Conservation (phyloP, 1,140 invertebrate genomes). For the Habropoda laboriosa region DNA sequence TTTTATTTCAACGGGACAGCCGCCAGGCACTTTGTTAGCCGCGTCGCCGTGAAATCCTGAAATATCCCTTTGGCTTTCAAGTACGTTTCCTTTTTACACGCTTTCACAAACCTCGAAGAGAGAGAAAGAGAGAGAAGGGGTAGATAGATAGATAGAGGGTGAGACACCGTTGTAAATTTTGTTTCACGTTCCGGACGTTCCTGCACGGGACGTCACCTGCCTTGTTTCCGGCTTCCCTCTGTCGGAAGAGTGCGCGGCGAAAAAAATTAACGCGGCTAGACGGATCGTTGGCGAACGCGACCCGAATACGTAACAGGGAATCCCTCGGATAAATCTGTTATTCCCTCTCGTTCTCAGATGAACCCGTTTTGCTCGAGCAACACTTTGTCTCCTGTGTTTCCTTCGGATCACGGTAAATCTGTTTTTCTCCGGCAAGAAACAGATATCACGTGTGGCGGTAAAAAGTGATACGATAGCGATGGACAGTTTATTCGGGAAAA, state of each 20-base stretch:
- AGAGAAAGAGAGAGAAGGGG: too few relatives aligned
- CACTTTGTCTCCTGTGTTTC: background rate
- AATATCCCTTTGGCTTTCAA: constrained; percentile 11
- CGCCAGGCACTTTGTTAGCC: background rate
- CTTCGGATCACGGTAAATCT: background rate
- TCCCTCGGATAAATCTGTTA: constrained; percentile 17
- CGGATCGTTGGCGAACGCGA: constrained; percentile 7
- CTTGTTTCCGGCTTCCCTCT: constrained; percentile 9
- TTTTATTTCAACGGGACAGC: background rate
- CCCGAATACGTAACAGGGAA: background rate
- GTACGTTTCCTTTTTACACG: background rate
- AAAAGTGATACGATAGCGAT: background rate
- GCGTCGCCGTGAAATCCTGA: background rate
- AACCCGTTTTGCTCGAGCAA: background rate
- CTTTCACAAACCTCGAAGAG: background rate
- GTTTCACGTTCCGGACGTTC: constrained; percentile 4
- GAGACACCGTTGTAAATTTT: too few relatives aligned
- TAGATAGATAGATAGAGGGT: too few relatives aligned
- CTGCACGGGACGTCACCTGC: background rate
- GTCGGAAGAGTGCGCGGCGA: background rate
- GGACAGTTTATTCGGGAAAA: background rate
- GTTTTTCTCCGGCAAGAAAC: background rate
- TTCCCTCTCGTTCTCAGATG: background rate
- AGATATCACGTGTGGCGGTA: background rate
- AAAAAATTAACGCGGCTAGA: background rate